Percentiles rank a stretch among this genome's conserved stretches.
Evolutionary conservation across 2,797 vertebrate species (phyloP).

Genomic region (Netta rufina): DNA sequence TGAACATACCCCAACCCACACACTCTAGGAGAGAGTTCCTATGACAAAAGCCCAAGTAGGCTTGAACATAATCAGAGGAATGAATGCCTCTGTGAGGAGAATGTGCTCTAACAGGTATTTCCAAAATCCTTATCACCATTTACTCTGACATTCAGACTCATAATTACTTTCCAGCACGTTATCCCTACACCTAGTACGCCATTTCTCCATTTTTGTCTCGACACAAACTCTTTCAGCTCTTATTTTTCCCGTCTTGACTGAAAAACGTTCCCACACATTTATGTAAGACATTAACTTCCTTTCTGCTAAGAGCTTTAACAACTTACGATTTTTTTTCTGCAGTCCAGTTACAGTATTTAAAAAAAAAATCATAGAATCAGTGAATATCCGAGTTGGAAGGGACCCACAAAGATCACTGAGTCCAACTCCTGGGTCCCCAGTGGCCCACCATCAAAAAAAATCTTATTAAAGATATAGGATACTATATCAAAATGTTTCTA

Average conservation of each 20-base stretch:
- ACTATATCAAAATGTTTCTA: neutral
- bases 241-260: neutral
- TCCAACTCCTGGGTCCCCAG: no score
- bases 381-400: no score
- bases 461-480: neutral
- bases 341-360: neutral
- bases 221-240: neutral
- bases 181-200: neutral
- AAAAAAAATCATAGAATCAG: neutral
- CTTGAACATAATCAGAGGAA: neutral
- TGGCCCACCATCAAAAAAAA: no score
- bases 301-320: neutral
- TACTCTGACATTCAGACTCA: neutral
- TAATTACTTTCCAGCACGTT: neutral
- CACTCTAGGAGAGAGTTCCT: neutral
- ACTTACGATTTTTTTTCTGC: neutral
- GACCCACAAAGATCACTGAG: no score
- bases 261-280: neutral
- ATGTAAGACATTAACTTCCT: neutral
- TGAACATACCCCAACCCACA: fast-evolving
- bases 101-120: conserved; percentile 50
- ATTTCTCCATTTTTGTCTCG: neutral
- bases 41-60: neutral
- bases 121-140: conserved; percentile 13
- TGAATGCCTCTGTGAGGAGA: neutral